Evolutionary conservation across 2,113 vertebrate genomes (phyloP), one percentile per base, ranked within the genome.

Genomic region (Vidua chalybeata): DNA sequence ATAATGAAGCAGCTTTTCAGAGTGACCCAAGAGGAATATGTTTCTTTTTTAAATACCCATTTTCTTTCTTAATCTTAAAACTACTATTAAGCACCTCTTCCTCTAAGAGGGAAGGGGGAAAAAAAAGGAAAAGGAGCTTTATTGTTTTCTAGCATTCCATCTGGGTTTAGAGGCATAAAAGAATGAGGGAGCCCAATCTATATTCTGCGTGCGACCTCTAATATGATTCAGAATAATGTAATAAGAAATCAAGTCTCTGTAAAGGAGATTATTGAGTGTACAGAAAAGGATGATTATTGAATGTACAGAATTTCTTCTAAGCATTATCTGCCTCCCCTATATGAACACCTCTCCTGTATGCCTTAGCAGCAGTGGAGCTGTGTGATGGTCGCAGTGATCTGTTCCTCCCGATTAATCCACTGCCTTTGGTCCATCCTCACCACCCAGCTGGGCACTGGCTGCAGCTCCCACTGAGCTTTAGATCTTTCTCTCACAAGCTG

Each of bases 31-130:
- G 93, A 96, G 91, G 66, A 94, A 94, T 75, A 89, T 61, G 24
- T 84, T 95, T 92, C 86, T 94, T 75, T 93, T 90, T 93, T 82
- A 97, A 96, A 82, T 78, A 89, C 31, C 21, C 58, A 31, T 94
- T 92, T 96, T 72, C 31, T 92, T 77, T 78, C 66, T 77, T 86
- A 75, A 84, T 94, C 76, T 87, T 90, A 49, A 82, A 92, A 90
- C 16, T 86, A 33, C 27, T 45, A 67, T 84, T 78, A 93, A 87
- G 45, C 23, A 94, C 37, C 49, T 90, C 78, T 92, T 84, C 52
- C 41, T 90, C 85, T 86, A 93, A 56, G 28, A 16, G 7, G 9
- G 5, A 17, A 5, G 1, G 2, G 3, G 3, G 0, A 0, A 1
- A 18, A 18, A 18, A 35, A 10, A 8, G 1, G 8, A 28, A 94